Evolutionary conservation across 1,140 invertebrate genomes (phyloP).

Genomic region (Neuroterus valhalla): DNA sequence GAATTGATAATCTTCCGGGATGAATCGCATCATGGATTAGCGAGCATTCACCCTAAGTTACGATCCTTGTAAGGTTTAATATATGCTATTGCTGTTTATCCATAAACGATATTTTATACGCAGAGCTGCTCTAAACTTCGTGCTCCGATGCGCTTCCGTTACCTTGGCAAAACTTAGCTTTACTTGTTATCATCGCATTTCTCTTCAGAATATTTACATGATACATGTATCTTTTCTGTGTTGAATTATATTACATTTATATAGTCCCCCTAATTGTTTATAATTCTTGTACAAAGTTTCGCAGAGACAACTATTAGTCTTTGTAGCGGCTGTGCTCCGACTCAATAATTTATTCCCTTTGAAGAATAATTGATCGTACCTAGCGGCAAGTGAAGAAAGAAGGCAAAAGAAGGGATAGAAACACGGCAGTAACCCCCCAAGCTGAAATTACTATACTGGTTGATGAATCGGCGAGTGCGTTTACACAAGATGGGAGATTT

Average conservation of each 20-base stretch:
- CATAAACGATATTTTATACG: conserved; percentile 30
- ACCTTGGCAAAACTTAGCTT: conserved; percentile 4
- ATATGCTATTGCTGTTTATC: not conserved
- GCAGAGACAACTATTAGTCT: conserved; percentile 18
- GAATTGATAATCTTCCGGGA: conserved; percentile 22
- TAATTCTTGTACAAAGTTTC: not conserved
- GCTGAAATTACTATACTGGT: conserved; percentile 11
- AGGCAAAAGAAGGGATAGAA: conserved; percentile 4
- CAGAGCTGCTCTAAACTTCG: conserved; percentile 24
- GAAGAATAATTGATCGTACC: conserved; percentile 30
- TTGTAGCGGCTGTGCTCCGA: not conserved
- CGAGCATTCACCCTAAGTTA: conserved; percentile 14
- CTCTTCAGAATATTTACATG: not conserved
- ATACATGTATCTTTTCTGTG: not conserved
- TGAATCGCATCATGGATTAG: conserved; percentile 21
- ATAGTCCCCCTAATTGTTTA: conserved; percentile 8
- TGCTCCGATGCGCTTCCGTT: conserved; percentile 24
- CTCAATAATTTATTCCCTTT: conserved; percentile 28
- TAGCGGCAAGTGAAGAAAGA: conserved; percentile 26
- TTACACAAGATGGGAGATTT: conserved; percentile 19
- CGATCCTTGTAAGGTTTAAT: not conserved
- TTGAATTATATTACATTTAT: not conserved
- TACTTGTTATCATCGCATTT: not conserved
- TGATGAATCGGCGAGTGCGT: conserved; percentile 5
- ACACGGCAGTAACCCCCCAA: conserved; percentile 6